Percentiles rank a stretch among this genome's conserved stretches.
Conservation (phyloP, 2,797 vertebrate genomes). For the Monodelphis domestica region DNA sequence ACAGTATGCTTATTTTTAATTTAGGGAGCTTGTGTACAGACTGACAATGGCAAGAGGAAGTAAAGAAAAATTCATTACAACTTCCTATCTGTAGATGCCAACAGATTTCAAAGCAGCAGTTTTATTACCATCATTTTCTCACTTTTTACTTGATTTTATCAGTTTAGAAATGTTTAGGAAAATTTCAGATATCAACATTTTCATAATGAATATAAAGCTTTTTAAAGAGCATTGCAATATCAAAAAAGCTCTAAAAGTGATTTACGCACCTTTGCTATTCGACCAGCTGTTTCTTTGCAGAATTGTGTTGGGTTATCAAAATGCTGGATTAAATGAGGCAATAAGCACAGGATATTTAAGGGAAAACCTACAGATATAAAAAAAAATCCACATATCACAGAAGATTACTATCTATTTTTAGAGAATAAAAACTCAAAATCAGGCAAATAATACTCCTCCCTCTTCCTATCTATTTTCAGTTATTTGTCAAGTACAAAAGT, state of each 20-base stretch:
- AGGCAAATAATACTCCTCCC: slow-evolving; percentile 10
- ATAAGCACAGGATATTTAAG: slow-evolving; percentile 97
- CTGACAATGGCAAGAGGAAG: background rate
- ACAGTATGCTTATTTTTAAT: background rate
- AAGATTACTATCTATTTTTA: slow-evolving; percentile 65
- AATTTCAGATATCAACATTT: slow-evolving; percentile 10
- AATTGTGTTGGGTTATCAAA: slow-evolving; percentile 99
- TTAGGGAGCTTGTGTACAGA: background rate
- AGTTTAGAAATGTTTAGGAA: background rate
- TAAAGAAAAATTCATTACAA: background rate
- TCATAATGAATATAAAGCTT: background rate
- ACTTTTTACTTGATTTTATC: background rate
- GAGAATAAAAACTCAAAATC: slow-evolving; percentile 31
- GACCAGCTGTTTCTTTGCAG: slow-evolving; percentile 99
- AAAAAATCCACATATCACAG: slow-evolving; percentile 70
- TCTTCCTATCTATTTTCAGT: background rate
- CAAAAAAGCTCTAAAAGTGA: slow-evolving; percentile 4
- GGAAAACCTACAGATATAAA: slow-evolving; percentile 92
- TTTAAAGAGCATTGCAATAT: background rate
- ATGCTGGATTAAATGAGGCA: slow-evolving; percentile 98
- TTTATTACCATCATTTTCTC: background rate
- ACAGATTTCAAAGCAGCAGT: background rate
- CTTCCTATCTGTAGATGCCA: background rate
- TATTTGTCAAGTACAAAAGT: background rate
- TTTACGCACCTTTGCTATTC: slow-evolving; percentile 93